phyloP scores from a whole-genome alignment of 2,113 vertebrate species.

The Mungos mungo region DNA sequence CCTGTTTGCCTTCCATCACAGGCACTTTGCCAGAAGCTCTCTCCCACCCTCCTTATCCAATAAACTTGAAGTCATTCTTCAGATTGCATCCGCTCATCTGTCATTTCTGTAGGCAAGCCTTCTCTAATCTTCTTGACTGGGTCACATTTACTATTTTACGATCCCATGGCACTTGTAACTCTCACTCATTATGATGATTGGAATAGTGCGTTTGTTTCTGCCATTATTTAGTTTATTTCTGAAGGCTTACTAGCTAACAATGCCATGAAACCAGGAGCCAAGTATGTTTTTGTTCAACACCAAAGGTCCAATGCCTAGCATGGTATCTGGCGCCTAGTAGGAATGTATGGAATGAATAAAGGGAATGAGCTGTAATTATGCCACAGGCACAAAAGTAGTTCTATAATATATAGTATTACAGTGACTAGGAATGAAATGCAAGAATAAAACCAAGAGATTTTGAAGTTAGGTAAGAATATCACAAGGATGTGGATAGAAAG shows the following conservation, averaged over 20 bases:
- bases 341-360: background rate
- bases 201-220: background rate
- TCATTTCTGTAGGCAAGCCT: background rate
- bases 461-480: background rate
- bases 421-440: background rate
- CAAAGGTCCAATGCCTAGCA: background rate
- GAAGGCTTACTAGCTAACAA: background rate
- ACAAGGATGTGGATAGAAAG: background rate
- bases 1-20: background rate
- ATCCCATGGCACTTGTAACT: background rate
- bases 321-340: background rate
- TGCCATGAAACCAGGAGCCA: background rate
- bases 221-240: background rate
- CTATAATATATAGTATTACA: background rate
- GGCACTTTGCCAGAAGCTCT: background rate
- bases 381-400: background rate
- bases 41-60: background rate
- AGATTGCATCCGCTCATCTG: background rate
- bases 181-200: background rate
- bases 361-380: background rate
- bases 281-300: background rate
- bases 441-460: background rate
- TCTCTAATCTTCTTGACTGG: background rate
- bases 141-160: background rate
- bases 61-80: background rate